These are phyloP conservation scores for Luperina nickerlii DNA, from an alignment of 2,888 invertebrate genomes.

Conservation along the genomic window DNA sequence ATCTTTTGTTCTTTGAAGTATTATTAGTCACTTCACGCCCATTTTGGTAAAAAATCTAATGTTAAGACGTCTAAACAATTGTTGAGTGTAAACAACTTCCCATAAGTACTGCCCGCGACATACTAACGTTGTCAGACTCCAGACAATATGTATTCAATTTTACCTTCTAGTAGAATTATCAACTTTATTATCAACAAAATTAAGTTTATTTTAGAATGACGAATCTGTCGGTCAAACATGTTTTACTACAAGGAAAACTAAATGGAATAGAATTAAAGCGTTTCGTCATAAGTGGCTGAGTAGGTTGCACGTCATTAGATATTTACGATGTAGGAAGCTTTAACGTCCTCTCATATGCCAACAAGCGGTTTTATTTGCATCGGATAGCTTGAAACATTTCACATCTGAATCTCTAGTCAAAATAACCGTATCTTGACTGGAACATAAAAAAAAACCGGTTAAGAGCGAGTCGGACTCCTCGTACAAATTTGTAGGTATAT, in stretches of 20 bases:
- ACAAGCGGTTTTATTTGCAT: not conserved
- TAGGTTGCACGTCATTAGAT: not conserved
- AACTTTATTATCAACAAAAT: not conserved
- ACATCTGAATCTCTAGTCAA: not conserved
- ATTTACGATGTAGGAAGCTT: not conserved
- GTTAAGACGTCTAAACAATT: not conserved
- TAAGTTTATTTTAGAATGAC: conserved; percentile 21
- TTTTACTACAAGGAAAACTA: conserved; percentile 24
- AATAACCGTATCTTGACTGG: too few relatives aligned
- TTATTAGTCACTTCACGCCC: conserved; percentile 62
- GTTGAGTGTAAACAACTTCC: not conserved
- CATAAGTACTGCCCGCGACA: not conserved
- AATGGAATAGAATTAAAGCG: not conserved
- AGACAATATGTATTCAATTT: not conserved
- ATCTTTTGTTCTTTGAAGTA: conserved; percentile 56
- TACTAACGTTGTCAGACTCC: not conserved
- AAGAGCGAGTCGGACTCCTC: too few relatives aligned
- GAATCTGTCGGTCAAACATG: not conserved
- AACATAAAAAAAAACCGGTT: too few relatives aligned
- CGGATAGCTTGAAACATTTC: not conserved
- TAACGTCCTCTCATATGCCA: not conserved
- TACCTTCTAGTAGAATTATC: conserved; percentile 1
- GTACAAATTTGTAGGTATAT: too few relatives aligned
- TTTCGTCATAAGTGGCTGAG: not conserved
- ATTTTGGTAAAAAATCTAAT: conserved; percentile 24